Evolutionary conservation across 2,888 invertebrate genomes (phyloP).

Genomic region (Amphimallon solstitiale): DNA sequence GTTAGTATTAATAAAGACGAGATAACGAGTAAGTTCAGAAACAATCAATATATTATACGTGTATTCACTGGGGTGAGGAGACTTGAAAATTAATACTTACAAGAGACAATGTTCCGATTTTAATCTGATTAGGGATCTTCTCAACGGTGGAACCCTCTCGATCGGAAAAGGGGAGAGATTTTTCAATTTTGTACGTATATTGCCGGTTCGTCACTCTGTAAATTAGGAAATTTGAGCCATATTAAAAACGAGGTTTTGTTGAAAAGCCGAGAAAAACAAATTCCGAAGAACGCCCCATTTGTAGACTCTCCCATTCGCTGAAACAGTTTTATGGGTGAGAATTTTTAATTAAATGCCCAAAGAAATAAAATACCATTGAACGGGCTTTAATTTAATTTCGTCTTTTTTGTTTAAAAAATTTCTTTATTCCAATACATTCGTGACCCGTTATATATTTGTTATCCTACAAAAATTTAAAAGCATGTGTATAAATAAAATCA

Average conservation of each 20-base stretch:
- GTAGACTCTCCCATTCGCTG: too few relatives aligned
- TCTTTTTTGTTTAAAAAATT: too few relatives aligned
- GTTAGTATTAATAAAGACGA: slow-evolving; percentile 18
- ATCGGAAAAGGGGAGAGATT: slow-evolving; percentile 29
- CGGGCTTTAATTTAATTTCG: too few relatives aligned
- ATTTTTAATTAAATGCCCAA: too few relatives aligned
- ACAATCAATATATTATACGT: slow-evolving; percentile 1
- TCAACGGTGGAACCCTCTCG: slow-evolving; percentile 18
- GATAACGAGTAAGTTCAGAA: slow-evolving; percentile 17
- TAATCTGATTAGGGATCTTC: slow-evolving; percentile 30
- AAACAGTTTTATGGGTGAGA: too few relatives aligned
- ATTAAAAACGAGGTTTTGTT: slow-evolving; percentile 2
- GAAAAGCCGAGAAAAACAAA: slow-evolving; percentile 1
- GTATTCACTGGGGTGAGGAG: not conserved
- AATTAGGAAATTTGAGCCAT: slow-evolving; percentile 27
- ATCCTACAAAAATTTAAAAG: too few relatives aligned
- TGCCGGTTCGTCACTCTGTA: slow-evolving; percentile 25
- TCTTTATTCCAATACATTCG: too few relatives aligned
- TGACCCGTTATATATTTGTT: too few relatives aligned
- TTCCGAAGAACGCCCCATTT: too few relatives aligned
- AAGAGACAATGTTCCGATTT: slow-evolving; percentile 33
- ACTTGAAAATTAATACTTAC: slow-evolving; percentile 30
- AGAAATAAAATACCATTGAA: too few relatives aligned
- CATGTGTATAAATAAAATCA: too few relatives aligned
- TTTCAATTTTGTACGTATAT: slow-evolving; percentile 24